Conservation (phyloP, 2,797 vertebrate genomes). For the Eleutherodactylus coqui region DNA sequence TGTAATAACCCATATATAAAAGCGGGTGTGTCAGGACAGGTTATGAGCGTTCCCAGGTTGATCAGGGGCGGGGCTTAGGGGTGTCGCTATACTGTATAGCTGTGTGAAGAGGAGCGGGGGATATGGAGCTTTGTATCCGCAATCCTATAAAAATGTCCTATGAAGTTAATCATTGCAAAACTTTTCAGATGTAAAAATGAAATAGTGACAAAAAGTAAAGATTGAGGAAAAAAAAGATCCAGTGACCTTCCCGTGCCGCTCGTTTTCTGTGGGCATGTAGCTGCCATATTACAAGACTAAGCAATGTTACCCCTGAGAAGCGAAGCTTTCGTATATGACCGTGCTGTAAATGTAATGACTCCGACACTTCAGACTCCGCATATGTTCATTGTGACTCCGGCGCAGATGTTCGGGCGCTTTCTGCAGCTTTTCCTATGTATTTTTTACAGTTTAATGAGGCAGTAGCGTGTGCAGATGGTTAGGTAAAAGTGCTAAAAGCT, state of each 20-base stretch:
- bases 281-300: not conserved
- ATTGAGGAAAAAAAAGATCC: not conserved
- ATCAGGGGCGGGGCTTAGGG: too few species aligned
- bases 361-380: not conserved
- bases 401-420: not conserved
- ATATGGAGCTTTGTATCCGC: too few species aligned
- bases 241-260: not conserved
- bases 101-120: not conserved
- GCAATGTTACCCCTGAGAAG: not conserved
- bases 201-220: too few species aligned
- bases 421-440: not conserved
- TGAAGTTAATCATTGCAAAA: too few species aligned
- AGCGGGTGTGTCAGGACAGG: too few species aligned
- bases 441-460: constrained; percentile 16
- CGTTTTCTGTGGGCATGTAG: not conserved
- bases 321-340: not conserved
- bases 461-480: not conserved
- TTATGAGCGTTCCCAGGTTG: too few species aligned
- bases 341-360: not conserved
- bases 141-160: too few species aligned
- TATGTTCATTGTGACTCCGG: not conserved
- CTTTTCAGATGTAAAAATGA: too few species aligned
- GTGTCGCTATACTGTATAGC: not conserved
- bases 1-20: too few species aligned
- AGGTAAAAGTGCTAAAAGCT: not conserved